Evolutionary conservation across 2,797 vertebrate genomes (phyloP).

Genomic region (Gymnodraco acuticeps): DNA sequence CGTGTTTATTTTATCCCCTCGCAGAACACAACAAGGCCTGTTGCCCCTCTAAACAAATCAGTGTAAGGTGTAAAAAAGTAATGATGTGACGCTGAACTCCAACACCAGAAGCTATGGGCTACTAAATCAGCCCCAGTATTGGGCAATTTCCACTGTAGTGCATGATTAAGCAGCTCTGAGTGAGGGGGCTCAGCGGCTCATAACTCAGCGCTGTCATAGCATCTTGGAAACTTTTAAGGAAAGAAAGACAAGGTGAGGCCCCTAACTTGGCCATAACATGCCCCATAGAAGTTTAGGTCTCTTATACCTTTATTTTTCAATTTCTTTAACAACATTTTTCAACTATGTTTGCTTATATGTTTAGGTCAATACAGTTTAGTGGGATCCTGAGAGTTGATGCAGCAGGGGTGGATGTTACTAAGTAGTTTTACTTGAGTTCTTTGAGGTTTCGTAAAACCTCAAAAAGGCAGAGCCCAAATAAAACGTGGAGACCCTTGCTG

Average conservation of each 20-base stretch:
- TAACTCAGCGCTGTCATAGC: conserved; percentile 67
- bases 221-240: conserved; percentile 55
- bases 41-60: conserved; percentile 77
- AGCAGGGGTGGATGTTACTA: not conserved
- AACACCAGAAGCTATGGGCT: conserved; percentile 63
- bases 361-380: not conserved
- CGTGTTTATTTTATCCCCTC: conserved; percentile 64
- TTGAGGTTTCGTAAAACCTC: too few species aligned
- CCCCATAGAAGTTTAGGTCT: not conserved
- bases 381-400: not conserved
- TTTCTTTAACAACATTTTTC: not conserved
- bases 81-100: conserved; percentile 75
- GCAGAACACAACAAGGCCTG: conserved; percentile 63
- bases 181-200: conserved; percentile 45
- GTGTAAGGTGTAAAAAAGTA: conserved; percentile 78
- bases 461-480: too few species aligned
- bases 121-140: conserved; percentile 71
- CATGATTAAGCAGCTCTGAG: conserved; percentile 72
- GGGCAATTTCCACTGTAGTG: conserved; percentile 65
- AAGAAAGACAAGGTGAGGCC: conserved; percentile 21
- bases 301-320: not conserved
- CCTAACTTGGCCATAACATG: conserved; percentile 8
- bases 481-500: too few species aligned
- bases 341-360: not conserved
- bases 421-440: too few species aligned